These are phyloP conservation scores for Alosa sapidissima DNA, from an alignment of 2,797 vertebrate genomes.

Conservation along the genomic window DNA sequence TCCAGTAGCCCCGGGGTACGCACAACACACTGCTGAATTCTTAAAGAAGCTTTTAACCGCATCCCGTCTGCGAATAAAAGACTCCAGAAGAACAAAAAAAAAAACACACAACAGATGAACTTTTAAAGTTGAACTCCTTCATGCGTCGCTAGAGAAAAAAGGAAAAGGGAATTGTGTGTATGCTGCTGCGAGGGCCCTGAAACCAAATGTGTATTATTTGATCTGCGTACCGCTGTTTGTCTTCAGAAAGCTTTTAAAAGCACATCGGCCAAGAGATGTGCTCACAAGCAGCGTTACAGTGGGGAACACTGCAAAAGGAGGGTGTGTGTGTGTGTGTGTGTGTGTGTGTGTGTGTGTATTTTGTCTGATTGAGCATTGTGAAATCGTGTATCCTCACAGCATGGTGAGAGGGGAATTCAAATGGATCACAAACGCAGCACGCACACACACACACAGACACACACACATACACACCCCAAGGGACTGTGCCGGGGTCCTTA, in stretches of 20 bases:
- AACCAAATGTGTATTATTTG: background rate
- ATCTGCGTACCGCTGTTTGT: background rate
- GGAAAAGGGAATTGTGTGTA: background rate
- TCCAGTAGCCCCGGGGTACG: conserved; percentile 67
- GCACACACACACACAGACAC: background rate
- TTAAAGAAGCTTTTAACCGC: conserved; percentile 75
- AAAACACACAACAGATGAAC: conserved; percentile 57
- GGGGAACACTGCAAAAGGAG: background rate
- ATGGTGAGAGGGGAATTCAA: background rate
- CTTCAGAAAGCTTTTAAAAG: background rate
- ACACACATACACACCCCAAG: conserved; percentile 2
- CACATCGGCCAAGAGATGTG: background rate
- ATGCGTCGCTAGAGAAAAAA: conserved; percentile 41
- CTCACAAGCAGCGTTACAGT: background rate
- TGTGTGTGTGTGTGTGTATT: background rate
- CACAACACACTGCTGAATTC: conserved; percentile 66
- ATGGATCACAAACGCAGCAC: background rate
- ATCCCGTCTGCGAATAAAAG: conserved; percentile 67
- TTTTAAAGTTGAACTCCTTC: conserved; percentile 56
- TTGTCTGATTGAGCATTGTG: background rate
- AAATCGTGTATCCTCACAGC: background rate
- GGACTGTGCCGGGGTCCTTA: background rate
- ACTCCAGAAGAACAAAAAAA: background rate
- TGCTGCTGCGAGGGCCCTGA: background rate
- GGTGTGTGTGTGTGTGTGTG: background rate